Conservation (phyloP, 1,140 invertebrate species). For the Solenopsis invicta region DNA sequence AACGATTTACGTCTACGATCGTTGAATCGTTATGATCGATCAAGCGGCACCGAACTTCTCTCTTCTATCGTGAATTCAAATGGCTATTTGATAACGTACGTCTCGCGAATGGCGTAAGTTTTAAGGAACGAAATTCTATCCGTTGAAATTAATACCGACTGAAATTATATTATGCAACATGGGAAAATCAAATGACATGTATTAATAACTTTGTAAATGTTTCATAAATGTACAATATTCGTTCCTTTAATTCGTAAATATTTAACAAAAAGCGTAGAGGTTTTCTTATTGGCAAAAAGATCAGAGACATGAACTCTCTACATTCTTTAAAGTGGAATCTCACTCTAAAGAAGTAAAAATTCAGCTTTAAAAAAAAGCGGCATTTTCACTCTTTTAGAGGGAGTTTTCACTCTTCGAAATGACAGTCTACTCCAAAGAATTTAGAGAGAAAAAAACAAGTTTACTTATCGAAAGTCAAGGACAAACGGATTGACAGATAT, state of each 20-base stretch:
- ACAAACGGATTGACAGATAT: neutral
- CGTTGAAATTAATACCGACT: neutral
- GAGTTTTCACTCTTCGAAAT: too few relatives aligned
- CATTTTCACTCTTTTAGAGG: too few relatives aligned
- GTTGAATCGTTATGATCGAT: conserved; percentile 36
- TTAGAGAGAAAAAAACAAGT: neutral
- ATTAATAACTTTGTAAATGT: conserved; percentile 3
- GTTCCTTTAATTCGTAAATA: neutral
- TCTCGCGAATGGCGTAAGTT: neutral
- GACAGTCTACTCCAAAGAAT: too few relatives aligned
- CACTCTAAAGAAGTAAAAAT: too few relatives aligned
- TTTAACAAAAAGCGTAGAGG: neutral
- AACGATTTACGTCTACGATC: conserved; percentile 23
- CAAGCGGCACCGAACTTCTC: neutral
- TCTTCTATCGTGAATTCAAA: conserved; percentile 25
- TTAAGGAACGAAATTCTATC: neutral
- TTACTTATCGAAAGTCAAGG: neutral
- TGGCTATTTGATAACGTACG: neutral
- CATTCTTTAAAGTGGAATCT: too few relatives aligned
- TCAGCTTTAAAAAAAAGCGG: too few relatives aligned
- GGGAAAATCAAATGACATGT: neutral
- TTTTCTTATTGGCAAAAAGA: neutral
- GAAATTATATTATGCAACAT: neutral
- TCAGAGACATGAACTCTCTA: too few relatives aligned
- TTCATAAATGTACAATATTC: neutral